Evolutionary conservation across 2,113 vertebrate genomes (phyloP), one percentile per base, ranked within the genome.

Genomic region (Mastomys natalensis): DNA sequence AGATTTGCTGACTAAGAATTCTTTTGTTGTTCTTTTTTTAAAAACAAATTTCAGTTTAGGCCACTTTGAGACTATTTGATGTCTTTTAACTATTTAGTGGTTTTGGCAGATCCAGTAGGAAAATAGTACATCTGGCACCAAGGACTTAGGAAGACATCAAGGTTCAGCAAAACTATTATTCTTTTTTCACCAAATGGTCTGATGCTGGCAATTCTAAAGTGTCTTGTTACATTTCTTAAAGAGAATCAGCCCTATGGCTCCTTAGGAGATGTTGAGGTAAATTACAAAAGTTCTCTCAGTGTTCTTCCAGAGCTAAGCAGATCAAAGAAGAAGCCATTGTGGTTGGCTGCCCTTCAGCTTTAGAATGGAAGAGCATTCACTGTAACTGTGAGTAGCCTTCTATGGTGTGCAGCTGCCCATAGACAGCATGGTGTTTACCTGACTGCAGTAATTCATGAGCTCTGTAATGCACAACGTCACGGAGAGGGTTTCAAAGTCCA

Each of bases 11-110:
- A 96, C 64, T 95, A 91, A 95, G 78, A 94, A 66, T 77, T 92
- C 94, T 93, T 87, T 60, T 85, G n/a, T 84, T 62, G 55, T 62
- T 84, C 24, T 77, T 9, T 64, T 37, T 26, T 29, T 73, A 45
- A 72, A 8, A 94, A 78, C 31, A 90, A 86, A 78, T 68, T 93
- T 95, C 87, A 94, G 37, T 93, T 98, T 95, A 82, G 89, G 87
- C 60, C 89, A 76, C 92, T 95, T 94, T 7, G 22, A 93, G 92
- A 90, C 73, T 55, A 97, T 95, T 94, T 92, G 97, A 91, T 96
- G 81, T 86, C 73, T 90, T 97, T 98, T 98, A 96, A 90, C 43
- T 97, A 48, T 97, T 96, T 95, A 77, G 93, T 97, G 94, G 82
- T 96, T 97, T 92, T 90, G 94, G 95, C 94, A 88, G 37, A 12